phyloP scores from a whole-genome alignment of 2,888 invertebrate genomes.

The Deroplatys truncata region DNA sequence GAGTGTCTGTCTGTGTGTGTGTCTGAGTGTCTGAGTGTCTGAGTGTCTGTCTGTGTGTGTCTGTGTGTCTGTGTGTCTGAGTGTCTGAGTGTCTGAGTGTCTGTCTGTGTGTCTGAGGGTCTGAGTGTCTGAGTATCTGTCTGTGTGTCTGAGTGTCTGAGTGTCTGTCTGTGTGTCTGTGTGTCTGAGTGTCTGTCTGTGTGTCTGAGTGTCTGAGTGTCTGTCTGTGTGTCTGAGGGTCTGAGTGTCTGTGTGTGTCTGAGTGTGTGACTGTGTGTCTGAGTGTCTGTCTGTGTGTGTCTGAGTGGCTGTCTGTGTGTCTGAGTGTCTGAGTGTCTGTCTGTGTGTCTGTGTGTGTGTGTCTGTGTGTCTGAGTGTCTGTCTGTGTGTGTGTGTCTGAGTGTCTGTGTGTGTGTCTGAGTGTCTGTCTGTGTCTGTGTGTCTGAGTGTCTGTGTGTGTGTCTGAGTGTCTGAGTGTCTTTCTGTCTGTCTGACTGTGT shows the following conservation, averaged over 20 bases:
- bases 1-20: not conserved
- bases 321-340: not conserved
- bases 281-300: too few relatives aligned
- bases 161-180: not conserved
- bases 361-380: not conserved
- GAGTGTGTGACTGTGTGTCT: not conserved
- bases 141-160: not conserved
- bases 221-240: not conserved
- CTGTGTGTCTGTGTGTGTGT: not conserved
- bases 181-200: not conserved
- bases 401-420: not conserved
- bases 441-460: not conserved
- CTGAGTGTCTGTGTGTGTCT: not conserved
- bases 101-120: too few relatives aligned
- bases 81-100: not conserved
- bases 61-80: not conserved
- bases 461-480: too few relatives aligned
- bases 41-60: not conserved
- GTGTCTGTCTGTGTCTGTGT: not conserved
- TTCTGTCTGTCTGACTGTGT: not conserved
- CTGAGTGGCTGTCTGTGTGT: not conserved
- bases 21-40: not conserved
- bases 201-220: not conserved
- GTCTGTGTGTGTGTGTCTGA: not conserved
- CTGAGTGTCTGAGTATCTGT: too few relatives aligned